Percentiles rank a stretch among this genome's conserved stretches.
phyloP scores from a whole-genome alignment of 2,888 invertebrate genomes.

The Agriopis marginaria region DNA sequence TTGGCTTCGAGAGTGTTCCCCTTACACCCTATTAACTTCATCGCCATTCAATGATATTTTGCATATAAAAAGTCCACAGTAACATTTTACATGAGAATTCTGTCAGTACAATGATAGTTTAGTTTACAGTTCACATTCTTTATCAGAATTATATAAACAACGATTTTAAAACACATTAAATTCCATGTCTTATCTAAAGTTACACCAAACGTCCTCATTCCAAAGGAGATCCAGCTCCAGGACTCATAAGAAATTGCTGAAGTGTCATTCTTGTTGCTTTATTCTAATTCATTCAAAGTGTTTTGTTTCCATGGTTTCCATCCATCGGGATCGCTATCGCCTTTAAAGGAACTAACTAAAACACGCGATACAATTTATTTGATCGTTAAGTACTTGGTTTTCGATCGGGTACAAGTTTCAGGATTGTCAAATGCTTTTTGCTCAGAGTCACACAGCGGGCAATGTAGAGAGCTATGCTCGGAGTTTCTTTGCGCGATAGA shows the following conservation, averaged over 20 bases:
- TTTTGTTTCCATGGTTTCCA: neutral
- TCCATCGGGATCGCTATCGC: too few species aligned
- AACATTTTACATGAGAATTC: constrained; percentile 28
- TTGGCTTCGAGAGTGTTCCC: too few species aligned
- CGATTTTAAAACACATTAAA: constrained; percentile 52
- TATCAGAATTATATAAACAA: constrained; percentile 45
- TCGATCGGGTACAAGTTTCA: too few species aligned
- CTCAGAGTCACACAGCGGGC: too few species aligned
- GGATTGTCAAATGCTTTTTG: too few species aligned
- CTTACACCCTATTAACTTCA: too few species aligned
- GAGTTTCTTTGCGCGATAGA: too few species aligned
- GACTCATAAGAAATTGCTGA: constrained; percentile 68
- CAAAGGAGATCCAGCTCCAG: constrained; percentile 71
- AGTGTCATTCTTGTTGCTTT: constrained; percentile 50
- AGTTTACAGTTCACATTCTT: constrained; percentile 37
- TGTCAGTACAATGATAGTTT: constrained; percentile 17
- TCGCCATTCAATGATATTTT: constrained; percentile 13
- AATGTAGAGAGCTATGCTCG: too few species aligned
- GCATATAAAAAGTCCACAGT: constrained; percentile 24
- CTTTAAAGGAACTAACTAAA: too few species aligned
- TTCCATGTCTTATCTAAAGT: constrained; percentile 45
- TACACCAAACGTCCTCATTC: constrained; percentile 45
- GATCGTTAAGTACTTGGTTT: too few species aligned
- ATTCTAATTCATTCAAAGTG: constrained; percentile 24
- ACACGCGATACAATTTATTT: too few species aligned